Evolutionary conservation across 2,113 vertebrate species (phyloP).

Genomic region (Cryptotis parvus): DNA sequence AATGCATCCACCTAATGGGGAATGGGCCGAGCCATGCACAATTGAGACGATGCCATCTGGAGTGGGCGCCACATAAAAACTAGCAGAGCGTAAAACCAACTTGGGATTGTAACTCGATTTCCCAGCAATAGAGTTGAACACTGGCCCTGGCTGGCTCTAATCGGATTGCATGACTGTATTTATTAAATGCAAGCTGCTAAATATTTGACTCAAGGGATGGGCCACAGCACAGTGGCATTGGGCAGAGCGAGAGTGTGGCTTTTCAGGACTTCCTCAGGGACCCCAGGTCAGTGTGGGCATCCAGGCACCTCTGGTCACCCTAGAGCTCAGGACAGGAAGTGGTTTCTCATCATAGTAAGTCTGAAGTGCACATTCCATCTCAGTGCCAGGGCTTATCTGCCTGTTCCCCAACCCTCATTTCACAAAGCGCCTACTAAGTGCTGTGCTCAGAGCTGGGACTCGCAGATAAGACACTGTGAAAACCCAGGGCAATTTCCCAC

Average conservation of each 20-base stretch:
- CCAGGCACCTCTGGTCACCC: neutral
- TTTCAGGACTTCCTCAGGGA: conserved; percentile 38
- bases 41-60: conserved; percentile 68
- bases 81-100: conserved; percentile 71
- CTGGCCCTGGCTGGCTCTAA: conserved; percentile 56
- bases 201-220: conserved; percentile 75
- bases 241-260: conserved; percentile 13
- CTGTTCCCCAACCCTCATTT: neutral
- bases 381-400: neutral
- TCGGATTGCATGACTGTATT: conserved; percentile 70
- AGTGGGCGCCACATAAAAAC: conserved; percentile 56
- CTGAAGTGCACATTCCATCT: neutral
- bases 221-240: neutral
- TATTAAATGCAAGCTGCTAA: conserved; percentile 80
- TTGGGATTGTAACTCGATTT: conserved; percentile 70
- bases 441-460: neutral
- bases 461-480: neutral
- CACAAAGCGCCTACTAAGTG: neutral
- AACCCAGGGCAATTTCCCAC: neutral
- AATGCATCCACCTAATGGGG: conserved; percentile 73
- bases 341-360: no score
- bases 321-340: neutral
- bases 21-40: conserved; percentile 47
- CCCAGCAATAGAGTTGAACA: no score
- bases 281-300: neutral